Percentiles rank a stretch among this genome's conserved stretches.
phyloP scores from a whole-genome alignment of 2,113 vertebrate genomes.

The Isichthys henryi region DNA sequence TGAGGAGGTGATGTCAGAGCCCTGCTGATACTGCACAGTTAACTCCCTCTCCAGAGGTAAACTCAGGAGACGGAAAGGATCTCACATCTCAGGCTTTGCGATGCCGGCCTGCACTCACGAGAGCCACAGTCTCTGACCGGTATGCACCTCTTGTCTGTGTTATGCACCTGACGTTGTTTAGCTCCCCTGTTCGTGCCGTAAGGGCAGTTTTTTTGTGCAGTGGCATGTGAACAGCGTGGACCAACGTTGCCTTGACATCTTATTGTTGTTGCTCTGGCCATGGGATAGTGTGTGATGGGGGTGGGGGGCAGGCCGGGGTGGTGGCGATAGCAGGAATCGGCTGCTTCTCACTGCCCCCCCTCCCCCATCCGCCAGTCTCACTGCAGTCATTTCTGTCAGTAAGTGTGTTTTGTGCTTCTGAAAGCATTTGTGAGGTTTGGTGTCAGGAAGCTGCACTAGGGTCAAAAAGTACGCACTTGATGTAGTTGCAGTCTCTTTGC shows the following conservation, averaged over 20 bases:
- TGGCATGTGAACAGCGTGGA: neutral
- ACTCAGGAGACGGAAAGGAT: neutral
- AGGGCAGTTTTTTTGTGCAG: neutral
- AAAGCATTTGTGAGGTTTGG: neutral
- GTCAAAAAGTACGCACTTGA: neutral
- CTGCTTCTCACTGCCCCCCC: neutral
- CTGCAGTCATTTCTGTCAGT: neutral
- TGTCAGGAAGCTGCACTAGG: neutral
- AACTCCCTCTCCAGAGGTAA: neutral
- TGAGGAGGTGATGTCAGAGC: neutral
- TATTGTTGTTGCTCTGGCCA: conserved; percentile 12
- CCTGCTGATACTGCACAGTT: neutral
- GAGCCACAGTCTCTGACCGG: neutral
- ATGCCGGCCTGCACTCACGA: neutral
- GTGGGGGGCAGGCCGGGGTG: neutral
- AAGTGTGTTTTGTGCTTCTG: neutral
- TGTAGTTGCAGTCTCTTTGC: neutral
- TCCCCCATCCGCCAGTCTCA: neutral
- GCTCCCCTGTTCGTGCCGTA: neutral
- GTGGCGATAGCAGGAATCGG: neutral
- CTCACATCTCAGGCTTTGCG: neutral
- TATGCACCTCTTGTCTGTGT: neutral
- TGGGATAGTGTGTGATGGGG: conserved; percentile 3
- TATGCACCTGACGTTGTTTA: neutral
- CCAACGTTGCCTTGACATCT: conserved; percentile 19